Evolutionary conservation across 2,888 invertebrate species (phyloP).

Genomic region (Dorcus parallelipipedus): DNA sequence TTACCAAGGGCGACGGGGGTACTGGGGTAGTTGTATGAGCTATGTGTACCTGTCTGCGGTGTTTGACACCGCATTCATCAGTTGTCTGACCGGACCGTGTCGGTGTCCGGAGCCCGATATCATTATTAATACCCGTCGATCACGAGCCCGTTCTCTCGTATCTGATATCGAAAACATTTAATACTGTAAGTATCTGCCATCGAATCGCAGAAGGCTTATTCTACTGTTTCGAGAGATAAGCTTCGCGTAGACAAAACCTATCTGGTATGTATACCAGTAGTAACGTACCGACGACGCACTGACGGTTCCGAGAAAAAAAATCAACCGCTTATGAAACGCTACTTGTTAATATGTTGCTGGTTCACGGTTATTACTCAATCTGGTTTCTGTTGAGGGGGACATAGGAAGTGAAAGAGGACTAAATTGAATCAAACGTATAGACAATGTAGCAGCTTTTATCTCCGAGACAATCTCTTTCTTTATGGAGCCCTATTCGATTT

Average conservation of each 20-base stretch:
- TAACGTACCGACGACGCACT: not conserved
- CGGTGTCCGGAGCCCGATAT: conserved; percentile 40
- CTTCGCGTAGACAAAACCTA: not conserved
- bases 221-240: not conserved
- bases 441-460: no score
- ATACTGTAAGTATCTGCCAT: conserved; percentile 4
- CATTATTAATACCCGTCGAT: conserved; percentile 35
- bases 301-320: no score
- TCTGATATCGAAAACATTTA: conserved; percentile 16
- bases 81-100: conserved; percentile 38
- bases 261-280: not conserved
- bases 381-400: no score
- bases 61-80: conserved; percentile 37
- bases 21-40: conserved; percentile 27
- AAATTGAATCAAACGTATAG: no score
- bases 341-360: no score
- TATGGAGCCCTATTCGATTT: no score
- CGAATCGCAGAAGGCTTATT: not conserved
- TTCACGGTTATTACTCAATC: no score
- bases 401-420: no score
- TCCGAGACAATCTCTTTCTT: no score
- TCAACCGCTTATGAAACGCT: no score
- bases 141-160: not conserved
- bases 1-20: conserved; percentile 14
- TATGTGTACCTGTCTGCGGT: conserved; percentile 33